Base-by-base conservation (phyloP, 2,888 invertebrate species). In the Athalia rosae region DNA sequence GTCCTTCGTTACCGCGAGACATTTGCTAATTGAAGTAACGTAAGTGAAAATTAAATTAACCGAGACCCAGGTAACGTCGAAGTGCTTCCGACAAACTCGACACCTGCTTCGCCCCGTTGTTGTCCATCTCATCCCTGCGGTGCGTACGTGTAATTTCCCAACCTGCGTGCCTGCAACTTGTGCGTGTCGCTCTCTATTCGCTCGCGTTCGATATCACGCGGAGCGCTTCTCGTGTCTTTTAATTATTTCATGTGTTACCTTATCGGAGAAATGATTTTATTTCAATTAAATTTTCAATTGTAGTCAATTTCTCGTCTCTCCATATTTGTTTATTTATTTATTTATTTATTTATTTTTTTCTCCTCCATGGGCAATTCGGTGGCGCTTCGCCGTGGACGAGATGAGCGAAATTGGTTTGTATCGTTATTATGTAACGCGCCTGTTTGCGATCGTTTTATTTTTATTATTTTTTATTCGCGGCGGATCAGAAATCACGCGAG, bases 41-140 rank as follows among this genome's bases (percentile, higher is more conserved):
- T 28, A 28, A 7, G 45, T 71, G 71, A 71, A 71, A 71, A 71
- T 71, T 71, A 71, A 71, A 71, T 71, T 71, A 71, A 71, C 71
- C 59, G 13, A 71, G 45, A 64, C 50, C 64, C 59, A 61, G 71
- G 61, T 79, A 77, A 76, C 61, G 61, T 77, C 74, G 78, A 64
- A 13, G 71, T 45, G 58, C 56, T 59, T 59, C n/a, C 59, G 56
- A 48, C 58, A 15, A 71, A 45, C n/a, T 28, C 56, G 56, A 11
- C 8, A 56, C 4, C 47, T 9, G 13, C 5, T 50, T 13, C n/a
- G n/a, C n/a, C 8, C 43, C 58, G 53, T 58, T 43, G 43, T 41
- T 11, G 69, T 53, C 41, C 3, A n/a, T 56, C 9, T 13, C 8
- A 1, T 67, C n/a, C 4, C 28, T 48, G 45, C n/a, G n/a, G n/a